Conservation (phyloP, 2,113 vertebrate species). For the Caretta caretta region DNA sequence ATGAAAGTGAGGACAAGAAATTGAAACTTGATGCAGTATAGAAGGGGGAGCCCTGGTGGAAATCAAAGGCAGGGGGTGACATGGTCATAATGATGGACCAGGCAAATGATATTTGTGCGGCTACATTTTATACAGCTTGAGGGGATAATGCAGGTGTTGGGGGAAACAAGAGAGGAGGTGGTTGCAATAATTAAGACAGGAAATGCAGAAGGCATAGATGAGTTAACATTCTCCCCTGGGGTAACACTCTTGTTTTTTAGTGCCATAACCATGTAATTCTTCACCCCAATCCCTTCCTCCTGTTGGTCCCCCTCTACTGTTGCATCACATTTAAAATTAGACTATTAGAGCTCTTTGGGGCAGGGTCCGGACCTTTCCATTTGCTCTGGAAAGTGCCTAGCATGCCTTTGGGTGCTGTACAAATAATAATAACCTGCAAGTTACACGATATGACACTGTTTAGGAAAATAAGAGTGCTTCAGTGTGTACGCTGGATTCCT, state of each 20-base stretch:
- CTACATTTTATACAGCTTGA: not conserved
- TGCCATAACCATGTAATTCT: conserved; percentile 21
- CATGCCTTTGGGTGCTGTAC: conserved; percentile 22
- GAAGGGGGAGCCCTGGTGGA: not conserved
- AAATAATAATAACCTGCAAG: not conserved
- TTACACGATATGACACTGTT: conserved; percentile 22
- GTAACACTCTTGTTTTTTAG: not conserved
- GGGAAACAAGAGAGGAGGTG: not conserved
- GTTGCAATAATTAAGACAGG: not conserved
- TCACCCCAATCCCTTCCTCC: conserved; percentile 3
- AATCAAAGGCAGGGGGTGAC: fast-evolving
- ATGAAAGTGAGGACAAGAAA: not conserved
- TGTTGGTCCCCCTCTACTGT: not conserved
- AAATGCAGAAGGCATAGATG: not conserved
- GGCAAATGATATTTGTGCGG: not conserved
- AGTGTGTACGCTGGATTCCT: not conserved
- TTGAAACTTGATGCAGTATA: not conserved
- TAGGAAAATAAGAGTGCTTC: conserved; percentile 3
- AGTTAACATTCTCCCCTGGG: not conserved
- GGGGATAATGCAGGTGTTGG: not conserved
- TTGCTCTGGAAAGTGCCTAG: not conserved
- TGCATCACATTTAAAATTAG: not conserved
- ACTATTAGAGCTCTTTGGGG: conserved; percentile 17
- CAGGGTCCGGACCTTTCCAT: not conserved
- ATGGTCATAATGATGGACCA: not conserved